Percentiles rank a stretch among this genome's conserved stretches.
Conservation (phyloP, 2,113 vertebrate genomes). For the Myotis yumanensis region DNA sequence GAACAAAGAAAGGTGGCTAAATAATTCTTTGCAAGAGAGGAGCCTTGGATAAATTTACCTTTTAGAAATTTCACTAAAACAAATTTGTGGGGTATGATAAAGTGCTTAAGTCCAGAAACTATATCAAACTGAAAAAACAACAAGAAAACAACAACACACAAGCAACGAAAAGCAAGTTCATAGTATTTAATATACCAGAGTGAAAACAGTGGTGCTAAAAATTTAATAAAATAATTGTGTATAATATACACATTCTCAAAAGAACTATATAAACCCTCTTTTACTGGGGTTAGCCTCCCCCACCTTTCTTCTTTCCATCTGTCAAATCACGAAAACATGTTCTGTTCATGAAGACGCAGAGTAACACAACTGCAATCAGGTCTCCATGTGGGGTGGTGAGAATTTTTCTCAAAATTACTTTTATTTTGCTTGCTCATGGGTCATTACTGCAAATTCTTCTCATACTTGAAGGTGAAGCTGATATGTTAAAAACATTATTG, state of each 20-base stretch:
- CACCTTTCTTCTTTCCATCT: neutral
- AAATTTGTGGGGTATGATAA: neutral
- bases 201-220: slow-evolving; percentile 37
- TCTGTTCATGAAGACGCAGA: neutral
- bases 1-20: neutral
- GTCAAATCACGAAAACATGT: slow-evolving; percentile 28
- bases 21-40: neutral
- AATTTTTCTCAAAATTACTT: slow-evolving; percentile 21
- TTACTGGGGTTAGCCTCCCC: neutral
- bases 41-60: neutral
- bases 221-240: neutral
- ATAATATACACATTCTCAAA: neutral
- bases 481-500: slow-evolving; percentile 73
- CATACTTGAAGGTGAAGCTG: slow-evolving; percentile 71
- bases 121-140: neutral
- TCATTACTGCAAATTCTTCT: slow-evolving; percentile 83
- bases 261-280: neutral
- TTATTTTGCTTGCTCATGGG: slow-evolving; percentile 78
- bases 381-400: neutral
- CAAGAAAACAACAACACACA: neutral
- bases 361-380: neutral
- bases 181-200: neutral
- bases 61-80: slow-evolving; percentile 28
- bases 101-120: neutral
- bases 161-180: neutral